These are phyloP conservation scores for Drosophila kepulauana DNA, from an alignment of 1,140 invertebrate species.

Conservation along the genomic window DNA sequence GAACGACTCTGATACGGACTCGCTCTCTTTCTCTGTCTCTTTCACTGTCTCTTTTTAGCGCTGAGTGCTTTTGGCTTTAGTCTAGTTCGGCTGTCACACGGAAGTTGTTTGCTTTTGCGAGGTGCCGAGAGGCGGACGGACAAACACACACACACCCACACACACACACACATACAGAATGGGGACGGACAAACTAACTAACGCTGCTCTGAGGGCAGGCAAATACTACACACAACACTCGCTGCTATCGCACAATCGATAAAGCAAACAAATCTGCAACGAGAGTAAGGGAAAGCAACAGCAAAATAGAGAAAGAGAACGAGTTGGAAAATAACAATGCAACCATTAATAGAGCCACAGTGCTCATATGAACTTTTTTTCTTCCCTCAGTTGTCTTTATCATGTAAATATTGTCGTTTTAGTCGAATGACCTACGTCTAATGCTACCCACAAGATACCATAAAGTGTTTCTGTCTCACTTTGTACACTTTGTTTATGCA, in stretches of 20 bases:
- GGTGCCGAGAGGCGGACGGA: constrained; percentile 42
- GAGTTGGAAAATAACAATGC: constrained; percentile 5
- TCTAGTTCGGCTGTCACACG: constrained; percentile 21
- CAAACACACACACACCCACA: neutral
- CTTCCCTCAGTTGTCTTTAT: constrained; percentile 29
- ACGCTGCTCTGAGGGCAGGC: constrained; percentile 25
- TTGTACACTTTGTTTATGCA: constrained; percentile 22
- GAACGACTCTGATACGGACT: constrained; percentile 15
- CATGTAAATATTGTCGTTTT: constrained; percentile 40
- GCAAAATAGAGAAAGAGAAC: neutral
- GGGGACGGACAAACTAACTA: constrained; percentile 19
- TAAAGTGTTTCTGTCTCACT: constrained; percentile 1
- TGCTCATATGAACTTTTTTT: constrained; percentile 36
- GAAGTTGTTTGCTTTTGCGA: constrained; percentile 60
- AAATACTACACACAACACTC: constrained; percentile 32
- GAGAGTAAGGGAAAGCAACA: neutral
- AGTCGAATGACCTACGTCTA: constrained; percentile 2
- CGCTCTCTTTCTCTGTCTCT: neutral
- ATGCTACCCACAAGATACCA: constrained; percentile 5
- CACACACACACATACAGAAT: neutral
- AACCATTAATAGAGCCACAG: constrained; percentile 39
- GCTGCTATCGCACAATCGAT: constrained; percentile 58
- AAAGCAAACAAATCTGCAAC: constrained; percentile 56
- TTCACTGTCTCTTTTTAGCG: neutral
- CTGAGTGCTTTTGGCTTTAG: constrained; percentile 27